A percentile compares a stretch with the other conserved stretches of the same genome.
Evolutionary conservation across 2,113 vertebrate genomes (phyloP).

Genomic region (Gobius niger): DNA sequence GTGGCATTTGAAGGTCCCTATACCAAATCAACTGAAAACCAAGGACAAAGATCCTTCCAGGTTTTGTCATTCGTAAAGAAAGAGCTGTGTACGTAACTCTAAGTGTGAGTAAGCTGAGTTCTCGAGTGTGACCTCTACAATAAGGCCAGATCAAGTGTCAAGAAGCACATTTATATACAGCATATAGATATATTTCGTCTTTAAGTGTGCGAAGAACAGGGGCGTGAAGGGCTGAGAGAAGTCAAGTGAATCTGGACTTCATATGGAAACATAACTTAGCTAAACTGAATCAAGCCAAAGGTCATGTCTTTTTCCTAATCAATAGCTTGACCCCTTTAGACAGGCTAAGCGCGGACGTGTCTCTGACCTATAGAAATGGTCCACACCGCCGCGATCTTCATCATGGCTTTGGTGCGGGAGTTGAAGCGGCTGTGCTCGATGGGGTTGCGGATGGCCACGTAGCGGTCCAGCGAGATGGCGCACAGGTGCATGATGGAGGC

Average conservation of each 20-base stretch:
- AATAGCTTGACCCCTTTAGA: neutral
- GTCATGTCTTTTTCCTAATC: neutral
- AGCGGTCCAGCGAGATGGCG: slow-evolving; percentile 97
- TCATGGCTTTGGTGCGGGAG: slow-evolving; percentile 97
- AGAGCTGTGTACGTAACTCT: no score
- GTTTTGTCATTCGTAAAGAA: no score
- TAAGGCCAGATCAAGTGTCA: neutral
- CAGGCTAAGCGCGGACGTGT: neutral
- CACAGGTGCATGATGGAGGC: slow-evolving; percentile 99
- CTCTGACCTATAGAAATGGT: slow-evolving; percentile 95
- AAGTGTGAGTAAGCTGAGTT: neutral
- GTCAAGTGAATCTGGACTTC: no score
- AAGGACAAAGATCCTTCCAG: no score
- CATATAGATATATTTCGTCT: neutral
- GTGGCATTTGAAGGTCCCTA: no score
- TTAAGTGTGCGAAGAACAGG: neutral
- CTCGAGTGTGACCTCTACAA: neutral
- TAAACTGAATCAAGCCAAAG: neutral
- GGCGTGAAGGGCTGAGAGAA: neutral
- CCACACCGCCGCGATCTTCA: slow-evolving; percentile 99
- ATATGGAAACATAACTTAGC: no score
- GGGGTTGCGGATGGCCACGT: slow-evolving; percentile 97
- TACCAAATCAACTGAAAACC: no score
- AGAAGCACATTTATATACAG: neutral
- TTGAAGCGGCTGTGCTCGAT: slow-evolving; percentile 99